Conservation (phyloP, 2,797 vertebrate species). For the Decapterus maruadsi region DNA sequence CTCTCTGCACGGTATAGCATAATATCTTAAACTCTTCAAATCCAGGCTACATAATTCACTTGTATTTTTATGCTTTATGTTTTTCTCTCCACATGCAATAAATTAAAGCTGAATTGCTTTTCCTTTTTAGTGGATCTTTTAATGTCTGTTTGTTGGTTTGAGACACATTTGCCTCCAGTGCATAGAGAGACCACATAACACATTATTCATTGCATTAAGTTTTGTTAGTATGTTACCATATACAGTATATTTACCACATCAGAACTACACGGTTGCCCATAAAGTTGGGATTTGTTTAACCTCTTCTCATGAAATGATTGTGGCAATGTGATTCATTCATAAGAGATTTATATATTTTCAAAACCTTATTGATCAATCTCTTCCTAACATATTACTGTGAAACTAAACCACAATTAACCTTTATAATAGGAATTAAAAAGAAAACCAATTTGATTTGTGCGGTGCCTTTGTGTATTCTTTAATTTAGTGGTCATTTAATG, state of each 20-base stretch:
- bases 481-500: no score
- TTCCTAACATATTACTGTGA: no score
- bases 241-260: neutral
- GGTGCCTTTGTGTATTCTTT: no score
- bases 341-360: no score
- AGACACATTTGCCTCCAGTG: constrained; percentile 21
- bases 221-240: no score
- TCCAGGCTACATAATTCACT: constrained; percentile 45
- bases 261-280: neutral
- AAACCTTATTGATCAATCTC: no score
- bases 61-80: constrained; percentile 22
- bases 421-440: no score
- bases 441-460: no score
- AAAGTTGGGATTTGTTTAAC: no score
- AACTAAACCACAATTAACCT: no score
- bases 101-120: constrained; percentile 1
- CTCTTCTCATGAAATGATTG: no score
- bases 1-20: constrained; percentile 44
- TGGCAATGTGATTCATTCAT: no score
- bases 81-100: constrained; percentile 21
- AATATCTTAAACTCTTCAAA: constrained; percentile 50
- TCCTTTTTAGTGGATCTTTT: constrained; percentile 11
- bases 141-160: constrained; percentile 31
- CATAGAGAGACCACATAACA: neutral
- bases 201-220: neutral